Evolutionary conservation across 2,888 invertebrate genomes (phyloP), one percentile per base, ranked within the genome.

Genomic region (Coenonympha arcania): DNA sequence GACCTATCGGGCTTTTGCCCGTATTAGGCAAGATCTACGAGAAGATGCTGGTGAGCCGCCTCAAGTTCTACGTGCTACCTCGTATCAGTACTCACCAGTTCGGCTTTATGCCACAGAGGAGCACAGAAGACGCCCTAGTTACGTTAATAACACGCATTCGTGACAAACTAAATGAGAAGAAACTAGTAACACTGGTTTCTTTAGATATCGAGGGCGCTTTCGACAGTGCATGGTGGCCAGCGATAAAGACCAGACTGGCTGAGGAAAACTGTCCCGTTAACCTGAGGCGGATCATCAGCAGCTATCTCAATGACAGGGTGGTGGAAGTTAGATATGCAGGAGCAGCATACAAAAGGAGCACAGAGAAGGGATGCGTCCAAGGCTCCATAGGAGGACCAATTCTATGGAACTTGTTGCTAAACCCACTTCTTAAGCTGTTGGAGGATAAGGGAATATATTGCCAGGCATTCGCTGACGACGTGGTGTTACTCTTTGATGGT

Each of bases 401-500:
- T 0, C 16, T 60, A 0, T 60, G 60, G 59, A 59, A 62, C 33
- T 1, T 60, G 0, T 16, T 53, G 1, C 46, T 62, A 6, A 54
- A 62, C 28, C 51, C 54, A 0, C 48, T 60, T 0, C 36, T 60
- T 0, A 18, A 34, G 1, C 9, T 16, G 1, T 3, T 48, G 0
- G 36, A 51, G 0, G n/a, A 11, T 0, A 6, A 9, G 0, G 40
- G 31, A 2, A 34, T 26, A 0, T 50, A 55, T 15, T 37, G 48
- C 3, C 59, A 62, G 18, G 63, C 60, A 0, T 63, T 59, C 18
- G 60, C 60, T 0, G 61, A 61, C 20, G 58, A 63, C 11, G 34
- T 63, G 0, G n/a, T 61, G 0, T 13, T 59, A 0, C 43, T 55
- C 0, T 48, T 46, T 4, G 3, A 11, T 0, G 58, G 41, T 0